Evolutionary conservation across 2,888 invertebrate genomes (phyloP).

Genomic region (Drosophila quinaria): DNA sequence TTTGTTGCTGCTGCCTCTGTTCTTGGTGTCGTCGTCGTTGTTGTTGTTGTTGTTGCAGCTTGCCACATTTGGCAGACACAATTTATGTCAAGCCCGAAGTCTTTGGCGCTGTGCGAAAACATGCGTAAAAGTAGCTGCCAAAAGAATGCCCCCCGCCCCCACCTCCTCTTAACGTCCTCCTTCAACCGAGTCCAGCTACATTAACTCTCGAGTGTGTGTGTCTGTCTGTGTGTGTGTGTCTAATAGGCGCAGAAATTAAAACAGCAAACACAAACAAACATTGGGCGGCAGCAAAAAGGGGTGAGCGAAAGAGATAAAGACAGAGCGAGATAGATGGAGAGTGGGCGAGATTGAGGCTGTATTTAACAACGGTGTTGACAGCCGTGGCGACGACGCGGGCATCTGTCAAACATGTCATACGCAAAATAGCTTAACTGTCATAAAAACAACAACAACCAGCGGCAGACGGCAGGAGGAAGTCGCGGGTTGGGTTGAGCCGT

Average conservation of each 20-base stretch:
- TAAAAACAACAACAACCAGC: conserved; percentile 72
- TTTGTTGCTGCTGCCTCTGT: conserved; percentile 41
- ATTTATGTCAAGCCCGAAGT: conserved; percentile 77
- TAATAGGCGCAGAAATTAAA: conserved; percentile 67
- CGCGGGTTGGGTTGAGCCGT: conserved; percentile 40
- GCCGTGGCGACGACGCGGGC: conserved; percentile 54
- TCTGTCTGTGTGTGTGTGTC: conserved; percentile 31
- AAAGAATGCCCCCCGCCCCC: conserved; percentile 12
- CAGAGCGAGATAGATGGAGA: background rate
- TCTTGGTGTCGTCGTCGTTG: conserved; percentile 38
- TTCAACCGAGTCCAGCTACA: conserved; percentile 3
- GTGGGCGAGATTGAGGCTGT: conserved; percentile 36
- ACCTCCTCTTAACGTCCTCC: conserved; percentile 6
- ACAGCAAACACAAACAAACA: conserved; percentile 55
- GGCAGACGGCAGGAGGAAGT: conserved; percentile 15
- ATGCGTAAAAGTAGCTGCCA: conserved; percentile 78
- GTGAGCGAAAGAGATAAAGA: background rate
- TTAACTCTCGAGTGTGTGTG: conserved; percentile 8
- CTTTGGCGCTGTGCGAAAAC: conserved; percentile 76
- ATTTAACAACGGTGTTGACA: conserved; percentile 74
- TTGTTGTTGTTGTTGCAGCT: conserved; percentile 60
- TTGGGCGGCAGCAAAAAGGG: conserved; percentile 16
- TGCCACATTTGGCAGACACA: conserved; percentile 78
- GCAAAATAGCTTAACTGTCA: conserved; percentile 81
- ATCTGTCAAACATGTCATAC: conserved; percentile 81